Base-by-base conservation (phyloP, 2,113 vertebrate genomes). In the Redunca redunca region DNA sequence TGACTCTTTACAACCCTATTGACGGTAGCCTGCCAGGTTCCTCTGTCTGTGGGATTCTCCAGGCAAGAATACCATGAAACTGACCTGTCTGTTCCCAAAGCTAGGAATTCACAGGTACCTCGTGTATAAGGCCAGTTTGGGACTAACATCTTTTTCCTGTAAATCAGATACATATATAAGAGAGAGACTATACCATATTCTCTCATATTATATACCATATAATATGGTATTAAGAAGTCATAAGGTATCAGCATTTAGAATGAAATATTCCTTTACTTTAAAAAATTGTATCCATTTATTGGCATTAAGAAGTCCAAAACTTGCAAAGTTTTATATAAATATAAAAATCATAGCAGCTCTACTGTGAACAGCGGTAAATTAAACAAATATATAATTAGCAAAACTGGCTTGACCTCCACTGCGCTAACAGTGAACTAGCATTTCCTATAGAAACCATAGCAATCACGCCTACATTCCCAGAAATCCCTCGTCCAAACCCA, bases 141-240 rank as follows among this genome's bases (percentile, higher is more conserved):
- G 19, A 96, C 78, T 67, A 97, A 15, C 81, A 97, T 46, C 21
- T 96, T 84, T 94, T 55, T 52, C 84, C 30, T 96, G 97, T 60
- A 93, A 98, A 95, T 92, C 53, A 97, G 83, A 77, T 46, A 50
- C 14, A 57, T 1, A 85, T 33, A 85, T n/a, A 53, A 80, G 60
- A 94, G 95, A 78, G 1, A 94, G 90, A 97, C 46, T 86, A 12
- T 40, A 23, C n/a, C n/a, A 71, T 74, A 74, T 74, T 74, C 36
- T 3, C 67, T 13, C n/a, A 40, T 40, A 40, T 6, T 71, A 74
- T 74, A 13, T 74, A 74, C 94, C 3, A 16, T 84, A 96, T 0
- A 15, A 84, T 84, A 64, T 50, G 17, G 14, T 80, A 88, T 77
- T 92, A 84, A 97, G 88, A 97, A 93, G 13, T 12, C 43, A 84